A percentile compares a stretch with the other conserved stretches of the same genome.
These are phyloP conservation scores for Ichneumoninae sp. DNA, from an alignment of 2,888 invertebrate genomes.

Conservation along the genomic window DNA sequence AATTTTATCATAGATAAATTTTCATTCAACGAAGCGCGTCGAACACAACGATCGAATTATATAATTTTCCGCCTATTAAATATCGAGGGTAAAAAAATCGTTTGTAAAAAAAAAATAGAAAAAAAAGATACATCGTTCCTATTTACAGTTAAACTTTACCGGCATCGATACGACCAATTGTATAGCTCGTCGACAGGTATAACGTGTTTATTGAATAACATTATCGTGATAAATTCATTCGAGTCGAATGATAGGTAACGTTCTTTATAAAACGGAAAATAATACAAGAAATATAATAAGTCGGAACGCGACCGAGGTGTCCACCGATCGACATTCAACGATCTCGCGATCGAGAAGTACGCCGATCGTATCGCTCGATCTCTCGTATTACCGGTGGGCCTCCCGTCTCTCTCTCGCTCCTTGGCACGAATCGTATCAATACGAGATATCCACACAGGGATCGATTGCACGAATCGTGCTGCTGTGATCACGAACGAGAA, in stretches of 20 bases:
- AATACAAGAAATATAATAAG: conserved; percentile 9
- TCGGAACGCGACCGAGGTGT: conserved; percentile 56
- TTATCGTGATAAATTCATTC: conserved; percentile 24
- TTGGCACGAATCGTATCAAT: conserved; percentile 65
- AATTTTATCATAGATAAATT: not conserved
- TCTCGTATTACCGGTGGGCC: conserved; percentile 54
- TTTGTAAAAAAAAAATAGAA: not conserved
- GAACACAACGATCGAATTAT: not conserved
- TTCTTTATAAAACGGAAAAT: conserved; percentile 16
- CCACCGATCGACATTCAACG: conserved; percentile 56
- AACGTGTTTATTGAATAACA: conserved; percentile 1
- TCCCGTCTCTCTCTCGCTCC: not conserved
- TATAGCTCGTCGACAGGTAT: not conserved
- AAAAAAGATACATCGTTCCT: not conserved
- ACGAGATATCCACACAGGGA: conserved; percentile 79
- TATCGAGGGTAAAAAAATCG: too few species aligned
- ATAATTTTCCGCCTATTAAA: not conserved
- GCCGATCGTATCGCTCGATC: conserved; percentile 61
- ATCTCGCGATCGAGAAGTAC: conserved; percentile 58
- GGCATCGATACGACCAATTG: not conserved
- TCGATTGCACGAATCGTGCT: conserved; percentile 80
- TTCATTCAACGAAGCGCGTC: not conserved
- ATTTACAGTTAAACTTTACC: not conserved
- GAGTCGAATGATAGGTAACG: conserved; percentile 25
- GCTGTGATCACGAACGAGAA: conserved; percentile 51